phyloP scores from a whole-genome alignment of 2,797 vertebrate genomes.

The Cynodonichthys magdalenae region DNA sequence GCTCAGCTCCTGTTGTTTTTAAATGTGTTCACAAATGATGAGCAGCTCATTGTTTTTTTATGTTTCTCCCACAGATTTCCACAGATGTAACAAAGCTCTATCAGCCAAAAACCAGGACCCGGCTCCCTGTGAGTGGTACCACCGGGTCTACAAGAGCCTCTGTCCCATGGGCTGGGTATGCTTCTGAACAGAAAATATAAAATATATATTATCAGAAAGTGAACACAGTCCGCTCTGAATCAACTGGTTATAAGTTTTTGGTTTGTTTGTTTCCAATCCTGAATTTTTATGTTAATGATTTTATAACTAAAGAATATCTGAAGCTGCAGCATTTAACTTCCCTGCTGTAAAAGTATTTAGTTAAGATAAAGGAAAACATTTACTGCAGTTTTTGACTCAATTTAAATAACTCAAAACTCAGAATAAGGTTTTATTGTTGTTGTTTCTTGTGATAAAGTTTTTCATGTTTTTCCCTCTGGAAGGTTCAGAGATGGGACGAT shows the following conservation, averaged over 20 bases:
- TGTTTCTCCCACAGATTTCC: conserved; percentile 66
- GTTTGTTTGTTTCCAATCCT: too few relatives aligned
- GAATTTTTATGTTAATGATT: too few relatives aligned
- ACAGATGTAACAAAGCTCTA: conserved; percentile 81
- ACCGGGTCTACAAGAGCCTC: conserved; percentile 80
- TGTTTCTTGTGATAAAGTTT: background rate
- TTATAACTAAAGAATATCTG: too few relatives aligned
- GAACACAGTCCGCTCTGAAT: too few relatives aligned
- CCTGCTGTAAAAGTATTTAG: too few relatives aligned
- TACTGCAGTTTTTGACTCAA: too few relatives aligned
- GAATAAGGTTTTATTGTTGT: too few relatives aligned
- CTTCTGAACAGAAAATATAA: background rate
- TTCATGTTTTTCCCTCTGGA: background rate
- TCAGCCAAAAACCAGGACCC: conserved; percentile 74
- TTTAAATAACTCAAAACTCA: too few relatives aligned
- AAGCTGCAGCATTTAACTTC: too few relatives aligned
- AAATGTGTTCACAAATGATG: too few relatives aligned
- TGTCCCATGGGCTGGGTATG: conserved; percentile 79
- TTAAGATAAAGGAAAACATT: too few relatives aligned
- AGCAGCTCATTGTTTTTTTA: background rate
- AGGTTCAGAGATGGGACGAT: conserved; percentile 64
- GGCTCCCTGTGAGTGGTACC: conserved; percentile 78
- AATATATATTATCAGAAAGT: background rate
- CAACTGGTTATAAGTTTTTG: too few relatives aligned
- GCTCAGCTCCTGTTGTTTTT: background rate